Base-by-base conservation (phyloP, 2,888 invertebrate genomes). In the Trissonchulus sp. region DNA sequence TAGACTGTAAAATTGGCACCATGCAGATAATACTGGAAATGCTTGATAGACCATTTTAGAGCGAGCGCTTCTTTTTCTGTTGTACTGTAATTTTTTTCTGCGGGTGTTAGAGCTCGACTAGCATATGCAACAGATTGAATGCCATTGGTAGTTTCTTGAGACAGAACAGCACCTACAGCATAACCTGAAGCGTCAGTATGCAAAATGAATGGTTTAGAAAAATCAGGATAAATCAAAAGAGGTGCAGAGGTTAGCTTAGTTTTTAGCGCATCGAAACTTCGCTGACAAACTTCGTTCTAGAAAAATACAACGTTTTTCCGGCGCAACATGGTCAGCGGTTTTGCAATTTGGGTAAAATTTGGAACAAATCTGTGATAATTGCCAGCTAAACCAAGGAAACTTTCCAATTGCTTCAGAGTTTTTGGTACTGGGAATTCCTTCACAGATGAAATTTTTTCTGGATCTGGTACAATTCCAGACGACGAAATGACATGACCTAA, bases 341-440 rank as follows among this genome's bases (percentile, higher is more conserved):
- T 18, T 18, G 37, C 35, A 8, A 34, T 71, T 34, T 71, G 3
- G 3, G 71, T 15, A 34, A 18, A 71, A n/a, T 65, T 31, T 30
- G n/a, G 3, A 65, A 65, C 3, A 28, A 3, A n/a, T 30, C 65
- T 28, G 33, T 65, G n/a, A n/a, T 65, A 65, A 31, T 28, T 30
- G 28, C 3, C 71, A 15, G 77, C 65, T 15, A 65, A n/a, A n/a
- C 65, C 65, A 15, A 65, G n/a, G n/a, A 65, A 65, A 8, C 65
- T 28, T 31, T 65, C n/a, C 8, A 65, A 8, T 3, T 65, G 8
- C 33, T 65, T 8, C 3, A 15, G 8, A 3, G 28, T 65, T n/a
- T 31, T 65, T 3, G 65, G 65, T 15, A 65, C 33, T n/a, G 65
- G 65, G n/a, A 15, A 65, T 30, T 28, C 15, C n/a, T 65, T 8